Evolutionary conservation across 2,888 invertebrate genomes (phyloP).

Genomic region (Aporophyla lueneburgensis): DNA sequence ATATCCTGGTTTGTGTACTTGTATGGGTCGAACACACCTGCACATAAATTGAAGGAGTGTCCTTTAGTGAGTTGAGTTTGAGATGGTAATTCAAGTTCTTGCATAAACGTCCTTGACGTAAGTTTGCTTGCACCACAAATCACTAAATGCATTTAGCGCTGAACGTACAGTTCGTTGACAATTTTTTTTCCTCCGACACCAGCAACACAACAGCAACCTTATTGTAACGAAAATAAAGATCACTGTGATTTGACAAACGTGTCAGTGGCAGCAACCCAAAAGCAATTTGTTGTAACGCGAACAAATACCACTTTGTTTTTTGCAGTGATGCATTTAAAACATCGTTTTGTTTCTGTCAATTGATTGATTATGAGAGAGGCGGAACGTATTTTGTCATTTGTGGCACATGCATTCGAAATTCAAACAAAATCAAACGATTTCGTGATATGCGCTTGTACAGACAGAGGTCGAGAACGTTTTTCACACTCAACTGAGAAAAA

Average conservation of each 20-base stretch:
- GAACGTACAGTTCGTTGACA: not conserved
- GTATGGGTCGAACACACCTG: constrained; percentile 95
- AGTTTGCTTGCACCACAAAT: not conserved
- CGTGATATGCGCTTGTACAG: not conserved
- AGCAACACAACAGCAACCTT: no score
- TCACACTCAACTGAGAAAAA: not conserved
- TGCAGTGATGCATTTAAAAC: no score
- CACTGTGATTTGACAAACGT: no score
- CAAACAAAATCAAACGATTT: not conserved
- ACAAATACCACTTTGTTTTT: no score
- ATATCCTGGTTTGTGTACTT: constrained; percentile 94
- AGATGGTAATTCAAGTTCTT: constrained; percentile 9
- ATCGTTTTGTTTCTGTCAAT: not conserved
- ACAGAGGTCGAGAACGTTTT: constrained; percentile 8
- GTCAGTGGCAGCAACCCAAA: no score
- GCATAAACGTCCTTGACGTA: not conserved
- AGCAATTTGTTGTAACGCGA: no score
- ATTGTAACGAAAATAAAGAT: no score
- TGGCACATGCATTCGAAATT: not conserved
- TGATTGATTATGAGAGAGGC: not conserved
- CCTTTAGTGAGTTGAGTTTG: not conserved
- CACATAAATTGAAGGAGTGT: constrained; percentile 11
- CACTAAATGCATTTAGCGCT: not conserved
- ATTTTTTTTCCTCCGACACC: no score
- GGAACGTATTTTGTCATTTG: not conserved